Evolutionary conservation across 1,140 invertebrate genomes (phyloP).

Genomic region (Scaptomyza hsui): DNA sequence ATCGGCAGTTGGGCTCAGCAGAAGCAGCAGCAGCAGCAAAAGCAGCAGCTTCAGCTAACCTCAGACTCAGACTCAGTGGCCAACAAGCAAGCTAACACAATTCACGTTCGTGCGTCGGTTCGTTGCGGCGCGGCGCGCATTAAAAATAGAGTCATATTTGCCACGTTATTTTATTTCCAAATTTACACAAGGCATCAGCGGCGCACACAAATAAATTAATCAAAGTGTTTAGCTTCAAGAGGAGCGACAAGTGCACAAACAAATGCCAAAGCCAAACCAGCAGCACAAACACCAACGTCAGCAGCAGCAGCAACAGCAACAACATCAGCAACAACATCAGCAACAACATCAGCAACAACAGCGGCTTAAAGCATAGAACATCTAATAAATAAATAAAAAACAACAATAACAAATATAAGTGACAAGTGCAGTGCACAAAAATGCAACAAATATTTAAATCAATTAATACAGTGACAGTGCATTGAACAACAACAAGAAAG

Average conservation of each 20-base stretch:
- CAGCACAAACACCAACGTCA: slow-evolving; percentile 34
- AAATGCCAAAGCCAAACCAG: slow-evolving; percentile 46
- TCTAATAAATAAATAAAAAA: slow-evolving; percentile 11
- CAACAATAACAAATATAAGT: slow-evolving; percentile 48
- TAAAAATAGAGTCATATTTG: slow-evolving; percentile 70
- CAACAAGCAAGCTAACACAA: slow-evolving; percentile 74
- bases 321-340: neutral
- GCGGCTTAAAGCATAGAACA: slow-evolving; percentile 28
- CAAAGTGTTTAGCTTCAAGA: slow-evolving; percentile 63
- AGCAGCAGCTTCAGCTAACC: slow-evolving; percentile 31
- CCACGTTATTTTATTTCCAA: slow-evolving; percentile 73
- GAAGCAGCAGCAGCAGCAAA: slow-evolving; percentile 18
- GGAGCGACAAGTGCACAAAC: slow-evolving; percentile 63
- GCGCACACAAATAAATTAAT: slow-evolving; percentile 73
- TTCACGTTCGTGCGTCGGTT: slow-evolving; percentile 78
- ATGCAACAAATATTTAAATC: slow-evolving; percentile 56
- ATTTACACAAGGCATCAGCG: slow-evolving; percentile 65
- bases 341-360: slow-evolving; percentile 31
- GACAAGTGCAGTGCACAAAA: slow-evolving; percentile 59
- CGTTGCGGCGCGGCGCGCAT: slow-evolving; percentile 69
- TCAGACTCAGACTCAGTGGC: slow-evolving; percentile 67
- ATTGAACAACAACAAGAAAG: slow-evolving; percentile 49
- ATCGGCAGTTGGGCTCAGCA: slow-evolving; percentile 22
- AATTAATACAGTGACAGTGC: slow-evolving; percentile 64
- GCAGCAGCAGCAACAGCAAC: slow-evolving; percentile 25